Base-by-base conservation (phyloP, 2,888 invertebrate genomes). In the Theretra japonica region DNA sequence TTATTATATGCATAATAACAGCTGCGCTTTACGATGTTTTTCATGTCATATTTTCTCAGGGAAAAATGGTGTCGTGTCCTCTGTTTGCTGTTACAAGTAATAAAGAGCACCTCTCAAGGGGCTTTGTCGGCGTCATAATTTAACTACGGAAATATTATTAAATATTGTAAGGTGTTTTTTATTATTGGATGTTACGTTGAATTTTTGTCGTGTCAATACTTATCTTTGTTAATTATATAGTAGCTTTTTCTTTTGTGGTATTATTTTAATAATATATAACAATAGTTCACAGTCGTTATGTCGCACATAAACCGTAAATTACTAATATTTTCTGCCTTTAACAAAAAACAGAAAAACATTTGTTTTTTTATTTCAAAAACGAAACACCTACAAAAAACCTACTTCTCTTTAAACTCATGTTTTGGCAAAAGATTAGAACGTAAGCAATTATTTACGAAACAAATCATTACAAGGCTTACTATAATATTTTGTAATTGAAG, bases 101-200 rank as follows among this genome's bases (percentile, higher is more conserved):
- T 69, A 69, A 69, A 69, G 56, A 69, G 69, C 23, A 53, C 69
- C 50, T 70, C 73, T 75, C 71, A 70, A 57, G 60, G 60, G 73
- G 77, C 79, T 82, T 82, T 82, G 79, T 82, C 69, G 72, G 68
- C 72, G 75, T 80, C 80, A 81, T 76, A 81, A 86, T 83, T 83
- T 79, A 82, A 83, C 82, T 80, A 77, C 80, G 73, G 81, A 81
- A 82, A 84, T 81, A 78, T 82, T 80, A 74, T 78, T 80, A 82
- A 78, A 82, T 53, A 53, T n/a, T 53, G 53, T 19, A 6, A n/a
- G 19, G 4, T 53, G 5, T 53, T 53, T 53, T n/a, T 15, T 53
- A 7, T 53, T 6, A 53, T n/a, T 53, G 53, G 6, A 53, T 6
- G 17, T 53, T 53, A 41, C 11, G 11, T 41, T 41, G 41, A 41